Base-by-base conservation (phyloP, 2,797 vertebrate genomes). In the Emys orbicularis region DNA sequence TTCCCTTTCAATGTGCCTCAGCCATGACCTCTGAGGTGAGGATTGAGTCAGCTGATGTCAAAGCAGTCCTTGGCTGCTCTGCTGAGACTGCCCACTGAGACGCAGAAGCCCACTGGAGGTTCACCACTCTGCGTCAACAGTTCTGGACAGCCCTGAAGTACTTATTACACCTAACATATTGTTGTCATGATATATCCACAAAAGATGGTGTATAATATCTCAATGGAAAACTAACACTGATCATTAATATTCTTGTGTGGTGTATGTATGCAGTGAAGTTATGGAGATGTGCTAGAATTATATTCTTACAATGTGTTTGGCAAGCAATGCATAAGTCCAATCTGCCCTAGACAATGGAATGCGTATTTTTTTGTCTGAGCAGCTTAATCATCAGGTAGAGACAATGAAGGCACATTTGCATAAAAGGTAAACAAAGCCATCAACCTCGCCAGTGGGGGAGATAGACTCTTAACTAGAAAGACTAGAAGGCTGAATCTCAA, bases 1-100 rank as follows among this genome's bases (percentile, higher is more conserved):
- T 84, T 54, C 54, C 23, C 23, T 54, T 34, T 34, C 61, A 56
- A 6, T 21, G 57, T 47, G 53, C 12, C 31, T 79, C 15, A 0
- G 0, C 4, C 2, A 0, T 49, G 77, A 29, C 5, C 56, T 54
- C 52, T 1, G 0, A 16, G 50, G 44, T 37, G 50, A 81, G 5
- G 44, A 37, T 29, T 3, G 50, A 56, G 27, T 12, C 50, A 54
- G 49, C 27, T 53, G 50, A 79, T 23, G 44, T 5, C 41, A 41
- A 76, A 65, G 77, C 56, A 84, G 79, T 61, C 41, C 0, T 0
- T 54, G 44, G 65, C 56, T 88, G 37, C 23, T 72, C 25, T 52
- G 29, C 59, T 61, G 2, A 5, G 13, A 47, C 49, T 90, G 41
- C n/a, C 49, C 86, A 37, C 56, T 3, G 6, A 23, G 50, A 61